A percentile compares a stretch with the other conserved stretches of the same genome.
Evolutionary conservation across 2,888 invertebrate genomes (phyloP).

Genomic region (Patella caerulea): DNA sequence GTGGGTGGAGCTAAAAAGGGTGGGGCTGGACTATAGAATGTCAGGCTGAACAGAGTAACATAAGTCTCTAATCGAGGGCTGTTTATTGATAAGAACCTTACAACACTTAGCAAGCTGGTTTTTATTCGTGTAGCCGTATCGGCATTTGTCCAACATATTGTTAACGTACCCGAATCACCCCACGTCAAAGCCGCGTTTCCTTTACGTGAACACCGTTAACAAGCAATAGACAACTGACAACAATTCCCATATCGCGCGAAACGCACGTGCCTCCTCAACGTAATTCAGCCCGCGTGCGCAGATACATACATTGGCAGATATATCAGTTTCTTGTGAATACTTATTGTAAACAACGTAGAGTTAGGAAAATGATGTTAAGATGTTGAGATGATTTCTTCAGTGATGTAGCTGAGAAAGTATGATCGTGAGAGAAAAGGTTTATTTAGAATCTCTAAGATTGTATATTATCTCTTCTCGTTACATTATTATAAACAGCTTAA

Average conservation of each 20-base stretch:
- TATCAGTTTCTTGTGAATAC: constrained; percentile 3
- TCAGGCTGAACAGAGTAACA: neutral
- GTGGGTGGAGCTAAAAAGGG: neutral
- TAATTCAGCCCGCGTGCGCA: constrained; percentile 6
- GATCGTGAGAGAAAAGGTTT: neutral
- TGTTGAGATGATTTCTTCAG: constrained; percentile 5
- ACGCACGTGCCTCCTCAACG: constrained; percentile 10
- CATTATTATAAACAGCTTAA: neutral
- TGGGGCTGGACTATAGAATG: neutral
- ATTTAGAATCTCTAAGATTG: neutral
- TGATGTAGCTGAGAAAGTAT: neutral
- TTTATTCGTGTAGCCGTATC: constrained; percentile 1
- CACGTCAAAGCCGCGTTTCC: constrained; percentile 10
- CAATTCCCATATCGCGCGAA: constrained; percentile 9
- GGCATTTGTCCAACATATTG: constrained; percentile 5
- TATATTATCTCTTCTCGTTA: constrained; percentile 5
- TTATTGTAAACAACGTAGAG: neutral
- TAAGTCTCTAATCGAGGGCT: neutral
- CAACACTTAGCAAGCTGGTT: constrained; percentile 9
- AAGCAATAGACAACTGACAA: neutral
- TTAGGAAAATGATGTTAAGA: constrained; percentile 2
- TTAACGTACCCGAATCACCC: neutral
- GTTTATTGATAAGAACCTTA: constrained; percentile 10
- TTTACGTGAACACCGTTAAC: neutral
- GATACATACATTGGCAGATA: neutral